Evolutionary conservation across 2,888 invertebrate species (phyloP).

Genomic region (Plagiodera versicolora): DNA sequence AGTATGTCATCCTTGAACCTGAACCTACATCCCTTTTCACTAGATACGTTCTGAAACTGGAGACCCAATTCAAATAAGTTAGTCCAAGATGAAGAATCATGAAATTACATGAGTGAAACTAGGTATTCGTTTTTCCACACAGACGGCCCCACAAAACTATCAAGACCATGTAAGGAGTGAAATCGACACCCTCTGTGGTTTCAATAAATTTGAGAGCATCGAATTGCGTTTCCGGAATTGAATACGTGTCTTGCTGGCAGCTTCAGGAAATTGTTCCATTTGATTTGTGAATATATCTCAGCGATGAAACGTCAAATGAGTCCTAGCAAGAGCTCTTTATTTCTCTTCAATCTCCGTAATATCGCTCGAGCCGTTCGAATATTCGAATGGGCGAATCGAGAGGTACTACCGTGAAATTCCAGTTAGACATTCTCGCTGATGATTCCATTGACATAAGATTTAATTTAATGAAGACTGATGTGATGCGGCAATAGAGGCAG

Average conservation of each 20-base stretch:
- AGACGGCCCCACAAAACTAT: neutral
- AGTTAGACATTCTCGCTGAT: neutral
- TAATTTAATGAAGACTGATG: neutral
- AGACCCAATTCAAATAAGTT: too few species aligned
- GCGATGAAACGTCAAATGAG: slow-evolving; percentile 16
- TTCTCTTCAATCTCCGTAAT: slow-evolving; percentile 25
- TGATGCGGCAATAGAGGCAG: neutral
- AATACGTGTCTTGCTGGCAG: slow-evolving; percentile 18
- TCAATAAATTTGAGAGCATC: slow-evolving; percentile 10
- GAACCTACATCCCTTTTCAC: too few species aligned
- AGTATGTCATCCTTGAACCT: too few species aligned
- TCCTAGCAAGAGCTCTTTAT: slow-evolving; percentile 11
- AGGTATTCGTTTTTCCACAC: too few species aligned
- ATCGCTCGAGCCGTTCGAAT: slow-evolving; percentile 12
- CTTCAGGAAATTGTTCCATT: slow-evolving; percentile 22
- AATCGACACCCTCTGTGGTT: slow-evolving; percentile 7
- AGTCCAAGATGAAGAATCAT: too few species aligned
- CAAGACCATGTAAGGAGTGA: neutral
- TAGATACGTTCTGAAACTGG: too few species aligned
- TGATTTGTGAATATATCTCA: slow-evolving; percentile 24
- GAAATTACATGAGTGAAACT: too few species aligned
- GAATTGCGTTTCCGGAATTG: slow-evolving; percentile 19
- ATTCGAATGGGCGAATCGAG: slow-evolving; percentile 22
- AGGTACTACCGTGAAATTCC: slow-evolving; percentile 12
- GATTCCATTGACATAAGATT: slow-evolving; percentile 15